phyloP scores from a whole-genome alignment of 2,797 vertebrate species.

The Sardinella longiceps region DNA sequence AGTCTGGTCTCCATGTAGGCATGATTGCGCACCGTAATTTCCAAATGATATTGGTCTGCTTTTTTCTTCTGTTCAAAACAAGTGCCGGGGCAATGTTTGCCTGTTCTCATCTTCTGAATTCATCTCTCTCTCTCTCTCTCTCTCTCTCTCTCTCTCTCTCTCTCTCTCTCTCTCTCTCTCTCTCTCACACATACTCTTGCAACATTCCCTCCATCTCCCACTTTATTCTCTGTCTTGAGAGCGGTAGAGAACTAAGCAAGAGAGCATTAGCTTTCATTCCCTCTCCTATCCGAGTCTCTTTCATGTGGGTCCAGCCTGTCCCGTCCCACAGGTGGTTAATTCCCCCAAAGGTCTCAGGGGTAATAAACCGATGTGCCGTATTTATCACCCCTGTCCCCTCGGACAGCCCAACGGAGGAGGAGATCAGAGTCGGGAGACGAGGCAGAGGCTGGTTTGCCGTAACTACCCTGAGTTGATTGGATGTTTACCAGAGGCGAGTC shows the following conservation, averaged over 20 bases:
- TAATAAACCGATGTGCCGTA: conserved; percentile 15
- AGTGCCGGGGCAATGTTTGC: background rate
- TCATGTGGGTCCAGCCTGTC: conserved; percentile 31
- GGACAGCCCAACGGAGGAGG: background rate
- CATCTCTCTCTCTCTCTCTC: background rate
- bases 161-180: background rate
- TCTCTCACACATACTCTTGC: conserved; percentile 34
- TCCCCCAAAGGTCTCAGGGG: conserved; percentile 31
- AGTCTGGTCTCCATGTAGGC: conserved; percentile 37
- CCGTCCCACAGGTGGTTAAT: conserved; percentile 39
- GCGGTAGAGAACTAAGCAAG: background rate
- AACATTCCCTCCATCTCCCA: background rate
- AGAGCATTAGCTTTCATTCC: background rate
- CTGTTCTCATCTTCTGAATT: background rate
- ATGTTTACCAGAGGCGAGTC: background rate
- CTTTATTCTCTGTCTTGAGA: background rate
- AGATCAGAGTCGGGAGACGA: background rate
- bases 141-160: background rate
- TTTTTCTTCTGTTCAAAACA: too few relatives aligned
- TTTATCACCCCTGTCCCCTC: background rate
- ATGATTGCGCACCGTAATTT: background rate
- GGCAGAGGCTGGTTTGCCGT: background rate
- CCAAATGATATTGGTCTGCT: background rate
- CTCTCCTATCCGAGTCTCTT: background rate
- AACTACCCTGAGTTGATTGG: background rate